Conservation (phyloP, 2,888 invertebrate genomes). For the Antheraea yamamai region DNA sequence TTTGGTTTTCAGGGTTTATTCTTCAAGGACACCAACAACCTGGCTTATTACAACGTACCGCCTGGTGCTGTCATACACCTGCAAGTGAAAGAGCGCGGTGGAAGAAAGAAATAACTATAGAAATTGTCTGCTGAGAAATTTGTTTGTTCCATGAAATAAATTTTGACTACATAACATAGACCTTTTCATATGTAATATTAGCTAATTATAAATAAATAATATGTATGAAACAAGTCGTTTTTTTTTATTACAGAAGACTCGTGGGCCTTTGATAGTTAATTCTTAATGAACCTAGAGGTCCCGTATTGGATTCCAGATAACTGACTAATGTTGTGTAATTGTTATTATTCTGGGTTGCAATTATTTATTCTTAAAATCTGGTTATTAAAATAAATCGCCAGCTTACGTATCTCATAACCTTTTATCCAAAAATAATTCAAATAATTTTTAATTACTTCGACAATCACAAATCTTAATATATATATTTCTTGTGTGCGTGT, state of each 20-base stretch:
- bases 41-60: conserved; percentile 97
- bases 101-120: conserved; percentile 92
- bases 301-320: no score
- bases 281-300: no score
- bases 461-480: no score
- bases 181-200: neutral
- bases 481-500: no score
- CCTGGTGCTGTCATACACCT: conserved; percentile 92
- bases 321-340: no score
- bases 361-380: no score
- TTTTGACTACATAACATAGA: neutral
- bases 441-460: no score
- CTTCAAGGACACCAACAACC: conserved; percentile 97
- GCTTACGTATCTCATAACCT: no score
- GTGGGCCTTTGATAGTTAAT: no score
- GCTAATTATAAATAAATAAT: neutral
- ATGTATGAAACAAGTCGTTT: neutral
- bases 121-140: neutral
- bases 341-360: no score
- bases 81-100: conserved; percentile 98
- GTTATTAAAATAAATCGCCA: no score
- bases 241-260: neutral
- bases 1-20: conserved; percentile 92
- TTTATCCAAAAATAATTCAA: no score
- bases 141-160: neutral